Conservation (phyloP, 2,113 vertebrate species). For the Shinisaurus crocodilurus region DNA sequence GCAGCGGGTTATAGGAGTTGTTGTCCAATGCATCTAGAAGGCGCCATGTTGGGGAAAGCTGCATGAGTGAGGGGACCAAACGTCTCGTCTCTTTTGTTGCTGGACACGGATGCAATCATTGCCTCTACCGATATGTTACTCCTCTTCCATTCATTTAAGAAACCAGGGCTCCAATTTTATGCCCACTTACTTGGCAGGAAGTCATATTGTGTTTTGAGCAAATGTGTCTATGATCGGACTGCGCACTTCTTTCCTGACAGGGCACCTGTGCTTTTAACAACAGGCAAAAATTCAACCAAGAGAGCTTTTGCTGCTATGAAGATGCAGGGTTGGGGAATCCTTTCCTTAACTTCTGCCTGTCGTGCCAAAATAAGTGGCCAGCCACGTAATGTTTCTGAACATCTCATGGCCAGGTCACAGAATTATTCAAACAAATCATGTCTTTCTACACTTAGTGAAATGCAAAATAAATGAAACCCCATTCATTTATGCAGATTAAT, state of each 20-base stretch:
- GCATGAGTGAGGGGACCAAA: too few species aligned
- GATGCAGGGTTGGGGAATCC: not conserved
- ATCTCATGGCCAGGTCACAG: not conserved
- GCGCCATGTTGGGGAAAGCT: too few species aligned
- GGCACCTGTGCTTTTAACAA: not conserved
- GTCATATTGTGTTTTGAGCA: not conserved
- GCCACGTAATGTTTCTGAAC: not conserved
- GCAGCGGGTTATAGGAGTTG: too few species aligned
- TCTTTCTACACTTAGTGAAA: not conserved
- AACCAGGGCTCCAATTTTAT: not conserved
- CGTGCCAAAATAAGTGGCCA: not conserved
- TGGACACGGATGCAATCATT: too few species aligned
- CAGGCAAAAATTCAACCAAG: too few species aligned
- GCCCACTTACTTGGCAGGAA: not conserved
- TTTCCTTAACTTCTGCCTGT: not conserved
- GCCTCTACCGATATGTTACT: not conserved
- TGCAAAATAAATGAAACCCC: not conserved
- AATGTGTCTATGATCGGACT: not conserved
- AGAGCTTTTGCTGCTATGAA: too few species aligned
- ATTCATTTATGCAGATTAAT: not conserved
- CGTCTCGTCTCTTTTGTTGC: too few species aligned
- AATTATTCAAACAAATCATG: not conserved
- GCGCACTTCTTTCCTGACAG: not conserved
- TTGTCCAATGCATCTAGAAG: too few species aligned
- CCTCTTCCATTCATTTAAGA: not conserved